A percentile compares a stretch with the other conserved stretches of the same genome.
Evolutionary conservation across 2,888 invertebrate genomes (phyloP).

Genomic region (Erannis defoliaria): DNA sequence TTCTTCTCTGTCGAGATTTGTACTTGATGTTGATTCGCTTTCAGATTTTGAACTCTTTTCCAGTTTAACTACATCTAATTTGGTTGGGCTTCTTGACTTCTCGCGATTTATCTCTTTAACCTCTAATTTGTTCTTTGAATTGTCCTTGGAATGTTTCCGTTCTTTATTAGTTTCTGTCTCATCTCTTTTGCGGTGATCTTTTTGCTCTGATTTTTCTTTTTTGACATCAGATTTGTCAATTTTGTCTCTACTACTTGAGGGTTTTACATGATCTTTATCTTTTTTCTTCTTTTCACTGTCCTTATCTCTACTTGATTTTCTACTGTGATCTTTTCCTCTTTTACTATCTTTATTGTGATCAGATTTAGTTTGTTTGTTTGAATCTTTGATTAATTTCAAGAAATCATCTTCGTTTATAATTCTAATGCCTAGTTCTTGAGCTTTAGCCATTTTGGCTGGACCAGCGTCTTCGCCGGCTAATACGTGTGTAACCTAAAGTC

Average conservation of each 20-base stretch:
- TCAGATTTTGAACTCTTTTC: slow-evolving; percentile 42
- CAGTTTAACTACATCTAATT: slow-evolving; percentile 44
- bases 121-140: slow-evolving; percentile 41
- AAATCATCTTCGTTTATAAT: slow-evolving; percentile 94
- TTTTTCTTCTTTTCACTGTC: slow-evolving; percentile 41
- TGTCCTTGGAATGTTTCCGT: slow-evolving; percentile 28
- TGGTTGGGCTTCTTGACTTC: slow-evolving; percentile 48
- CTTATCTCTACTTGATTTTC: slow-evolving; percentile 45
- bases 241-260: slow-evolving; percentile 41
- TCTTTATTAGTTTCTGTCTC: slow-evolving; percentile 36
- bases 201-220: slow-evolving; percentile 42
- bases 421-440: slow-evolving; percentile 89
- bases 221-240: slow-evolving; percentile 37
- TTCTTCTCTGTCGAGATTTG: slow-evolving; percentile 35
- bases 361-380: slow-evolving; percentile 55
- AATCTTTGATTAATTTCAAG: slow-evolving; percentile 90
- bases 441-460: slow-evolving; percentile 93
- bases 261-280: slow-evolving; percentile 41
- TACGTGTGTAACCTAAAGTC: slow-evolving; percentile 89
- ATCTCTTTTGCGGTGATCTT: background rate
- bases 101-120: slow-evolving; percentile 39
- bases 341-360: slow-evolving; percentile 49
- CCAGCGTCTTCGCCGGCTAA: slow-evolving; percentile 95
- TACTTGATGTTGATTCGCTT: slow-evolving; percentile 38
- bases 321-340: slow-evolving; percentile 51